Base-by-base conservation (phyloP, 2,888 invertebrate species). In the Amblyteles armatorius region DNA sequence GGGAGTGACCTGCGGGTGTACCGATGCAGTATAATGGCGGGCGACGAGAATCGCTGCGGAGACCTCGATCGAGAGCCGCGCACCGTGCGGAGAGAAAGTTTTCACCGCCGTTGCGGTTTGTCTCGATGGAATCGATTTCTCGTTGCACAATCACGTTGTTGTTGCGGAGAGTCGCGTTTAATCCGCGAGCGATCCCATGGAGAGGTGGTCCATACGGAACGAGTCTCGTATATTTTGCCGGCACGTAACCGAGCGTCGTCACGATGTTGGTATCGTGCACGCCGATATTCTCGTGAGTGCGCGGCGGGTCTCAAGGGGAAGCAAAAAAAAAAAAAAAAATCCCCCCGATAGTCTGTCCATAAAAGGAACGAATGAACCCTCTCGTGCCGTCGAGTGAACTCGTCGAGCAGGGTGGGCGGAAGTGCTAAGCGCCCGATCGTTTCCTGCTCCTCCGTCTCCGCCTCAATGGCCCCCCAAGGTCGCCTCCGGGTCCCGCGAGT, bases 41-140 rank as follows among this genome's bases (percentile, higher is more conserved):
- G 44, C 44, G 13, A 16, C 71, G 40, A 78, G 60, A 52, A 50
- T 68, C 60, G 63, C 19, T 69, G 44, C 48, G 33, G 74, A 84
- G 74, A 76, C 65, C 50, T 19, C 65, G 55, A 40, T 65, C 74
- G 65, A 65, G 78, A 65, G 76, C 52, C 72, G 57, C 57, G 26
- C 26, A 22, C 57, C 1, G 22, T 26, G 55, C 81, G 19, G 72
- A 78, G 82, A 85, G 82, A 82, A 85, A 82, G 85, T 85, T 85
- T 72, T 55, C 82, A 77, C 77, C 50, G 60, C 52, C 60, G 79
- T 65, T 71, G 60, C 76, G 82, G 79, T 79, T 76, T 80, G 60
- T 77, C 68, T 76, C 71, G 65, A 22, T 44, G 60, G 82, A 85
- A 85, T 80, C 85, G 85, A 82, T 84, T 79, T 78, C 82, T 55